These are phyloP conservation scores for Prenolepis imparis DNA, from an alignment of 2,888 invertebrate genomes.

Conservation along the genomic window DNA sequence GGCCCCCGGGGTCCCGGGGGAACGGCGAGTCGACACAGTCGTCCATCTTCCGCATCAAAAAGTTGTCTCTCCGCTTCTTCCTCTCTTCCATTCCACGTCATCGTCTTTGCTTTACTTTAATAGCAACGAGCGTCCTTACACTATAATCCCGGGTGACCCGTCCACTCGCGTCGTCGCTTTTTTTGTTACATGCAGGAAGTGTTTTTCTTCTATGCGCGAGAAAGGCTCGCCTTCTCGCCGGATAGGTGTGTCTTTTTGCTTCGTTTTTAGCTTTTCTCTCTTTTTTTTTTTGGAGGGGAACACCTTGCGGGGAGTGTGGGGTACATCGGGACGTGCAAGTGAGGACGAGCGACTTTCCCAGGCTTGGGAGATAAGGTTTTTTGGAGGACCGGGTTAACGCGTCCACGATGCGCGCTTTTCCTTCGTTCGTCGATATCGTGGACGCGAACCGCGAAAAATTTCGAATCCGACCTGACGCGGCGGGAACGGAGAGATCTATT, in stretches of 20 bases:
- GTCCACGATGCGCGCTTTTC: conserved; percentile 63
- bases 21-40: conserved; percentile 75
- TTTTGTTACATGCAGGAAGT: conserved; percentile 82
- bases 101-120: conserved; percentile 59
- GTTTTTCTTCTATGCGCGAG: conserved; percentile 82
- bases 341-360: conserved; percentile 73
- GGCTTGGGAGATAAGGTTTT: conserved; percentile 56
- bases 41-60: conserved; percentile 59
- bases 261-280: conserved; percentile 57
- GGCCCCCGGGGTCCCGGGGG: conserved; percentile 60
- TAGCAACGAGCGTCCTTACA: conserved; percentile 74
- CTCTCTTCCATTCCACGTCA: conserved; percentile 61
- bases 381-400: conserved; percentile 63
- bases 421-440: conserved; percentile 52
- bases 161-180: conserved; percentile 80
- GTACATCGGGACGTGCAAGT: conserved; percentile 73
- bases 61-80: conserved; percentile 29
- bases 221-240: conserved; percentile 69
- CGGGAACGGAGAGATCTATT: conserved; percentile 71
- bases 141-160: conserved; percentile 80
- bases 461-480: conserved; percentile 74
- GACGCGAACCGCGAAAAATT: conserved; percentile 72
- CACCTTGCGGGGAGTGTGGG: conserved; percentile 74
- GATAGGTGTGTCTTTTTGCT: conserved; percentile 70
- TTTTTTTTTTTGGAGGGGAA: conserved; percentile 70